These are phyloP conservation scores for Lycocerus yunnanus DNA, from an alignment of 2,888 invertebrate genomes.

Conservation along the genomic window DNA sequence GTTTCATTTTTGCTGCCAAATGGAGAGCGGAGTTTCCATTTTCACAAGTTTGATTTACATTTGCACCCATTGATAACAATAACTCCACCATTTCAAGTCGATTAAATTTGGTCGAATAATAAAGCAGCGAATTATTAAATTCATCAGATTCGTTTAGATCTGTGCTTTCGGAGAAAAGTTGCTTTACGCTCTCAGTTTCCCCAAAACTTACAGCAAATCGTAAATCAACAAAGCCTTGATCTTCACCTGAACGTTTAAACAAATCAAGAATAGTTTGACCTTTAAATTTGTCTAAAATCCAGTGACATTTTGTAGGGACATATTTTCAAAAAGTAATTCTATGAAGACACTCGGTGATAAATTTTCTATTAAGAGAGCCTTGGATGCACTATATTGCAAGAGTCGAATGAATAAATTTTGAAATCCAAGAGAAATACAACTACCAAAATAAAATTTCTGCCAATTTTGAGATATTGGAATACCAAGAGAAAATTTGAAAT, in stretches of 20 bases:
- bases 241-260: neutral
- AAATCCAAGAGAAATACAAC: neutral
- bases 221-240: neutral
- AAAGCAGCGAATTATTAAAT: neutral
- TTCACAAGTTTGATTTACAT: neutral
- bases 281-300: neutral
- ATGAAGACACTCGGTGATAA: neutral
- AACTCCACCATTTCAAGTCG: neutral
- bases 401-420: neutral
- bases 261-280: neutral
- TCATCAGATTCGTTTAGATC: neutral
- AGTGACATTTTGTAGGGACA: neutral
- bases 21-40: conserved; percentile 4
- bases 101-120: neutral
- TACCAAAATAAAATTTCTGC: neutral
- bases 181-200: neutral
- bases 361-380: neutral
- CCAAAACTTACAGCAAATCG: conserved; percentile 2
- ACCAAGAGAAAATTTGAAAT: neutral
- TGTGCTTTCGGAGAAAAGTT: neutral
- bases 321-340: neutral
- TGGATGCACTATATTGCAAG: neutral
- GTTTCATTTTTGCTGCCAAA: neutral
- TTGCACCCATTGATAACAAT: neutral
- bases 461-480: neutral